Percentiles rank a stretch among this genome's conserved stretches.
These are phyloP conservation scores for Scortum barcoo DNA, from an alignment of 2,113 vertebrate genomes.

Conservation along the genomic window DNA sequence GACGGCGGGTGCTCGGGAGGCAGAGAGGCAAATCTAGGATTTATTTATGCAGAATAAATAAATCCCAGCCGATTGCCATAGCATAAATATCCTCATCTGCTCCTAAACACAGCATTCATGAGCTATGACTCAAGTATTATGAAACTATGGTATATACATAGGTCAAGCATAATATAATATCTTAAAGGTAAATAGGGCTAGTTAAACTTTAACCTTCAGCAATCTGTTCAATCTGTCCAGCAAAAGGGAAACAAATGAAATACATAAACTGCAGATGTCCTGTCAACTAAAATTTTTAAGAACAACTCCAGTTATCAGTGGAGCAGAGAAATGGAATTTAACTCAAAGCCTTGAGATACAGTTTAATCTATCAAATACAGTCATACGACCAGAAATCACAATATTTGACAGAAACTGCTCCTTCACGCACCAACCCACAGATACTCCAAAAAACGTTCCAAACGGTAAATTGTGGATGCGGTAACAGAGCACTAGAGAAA, in stretches of 20 bases:
- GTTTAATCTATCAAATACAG: background rate
- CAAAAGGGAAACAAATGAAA: background rate
- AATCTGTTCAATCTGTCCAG: background rate
- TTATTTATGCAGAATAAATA: conserved; percentile 33
- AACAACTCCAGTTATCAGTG: background rate
- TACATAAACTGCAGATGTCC: background rate
- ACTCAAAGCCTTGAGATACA: background rate
- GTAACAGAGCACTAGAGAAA: background rate
- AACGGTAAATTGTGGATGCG: background rate
- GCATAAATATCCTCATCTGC: conserved; percentile 32
- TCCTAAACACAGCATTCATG: conserved; percentile 22
- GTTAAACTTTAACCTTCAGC: background rate
- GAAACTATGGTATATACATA: conserved; percentile 13
- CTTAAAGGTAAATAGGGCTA: conserved; percentile 6
- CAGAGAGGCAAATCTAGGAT: conserved; percentile 12
- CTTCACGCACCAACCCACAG: background rate
- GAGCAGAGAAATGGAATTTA: background rate
- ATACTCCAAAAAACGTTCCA: background rate
- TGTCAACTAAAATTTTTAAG: background rate
- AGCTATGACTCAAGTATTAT: conserved; percentile 27
- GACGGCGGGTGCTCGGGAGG: conserved; percentile 2
- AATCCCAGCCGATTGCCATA: background rate
- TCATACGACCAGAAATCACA: background rate
- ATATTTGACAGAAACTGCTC: background rate
- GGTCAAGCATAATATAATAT: conserved; percentile 18